A percentile compares a stretch with the other conserved stretches of the same genome.
These are phyloP conservation scores for Encarsia formosa DNA, from an alignment of 2,888 invertebrate genomes.

Conservation along the genomic window DNA sequence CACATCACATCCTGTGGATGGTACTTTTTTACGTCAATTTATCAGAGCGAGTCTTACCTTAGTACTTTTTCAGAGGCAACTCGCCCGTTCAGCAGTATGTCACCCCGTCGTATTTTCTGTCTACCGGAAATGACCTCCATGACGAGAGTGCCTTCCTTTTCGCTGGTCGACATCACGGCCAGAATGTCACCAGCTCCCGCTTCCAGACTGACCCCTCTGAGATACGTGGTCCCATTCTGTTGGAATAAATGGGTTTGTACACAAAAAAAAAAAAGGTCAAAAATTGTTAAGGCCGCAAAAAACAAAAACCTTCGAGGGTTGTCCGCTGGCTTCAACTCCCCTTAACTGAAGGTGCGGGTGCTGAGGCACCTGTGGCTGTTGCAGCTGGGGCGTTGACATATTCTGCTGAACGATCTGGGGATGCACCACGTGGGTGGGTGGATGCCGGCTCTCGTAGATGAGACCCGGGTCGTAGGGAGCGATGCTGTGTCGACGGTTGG, in stretches of 20 bases:
- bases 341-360: conserved; percentile 48
- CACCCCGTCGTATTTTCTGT: conserved; percentile 63
- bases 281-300: too few relatives aligned
- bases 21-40: too few relatives aligned
- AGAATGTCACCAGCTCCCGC: conserved; percentile 86
- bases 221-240: conserved; percentile 50
- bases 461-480: conserved; percentile 48
- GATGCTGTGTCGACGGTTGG: conserved; percentile 46
- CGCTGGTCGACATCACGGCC: conserved; percentile 85
- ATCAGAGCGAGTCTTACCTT: conserved; percentile 44
- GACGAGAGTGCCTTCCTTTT: conserved; percentile 80
- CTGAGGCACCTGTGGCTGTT: conserved; percentile 30
- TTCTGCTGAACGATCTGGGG: conserved; percentile 21
- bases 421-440: conserved; percentile 4
- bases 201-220: conserved; percentile 80
- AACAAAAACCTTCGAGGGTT: conserved; percentile 3
- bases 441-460: conserved; percentile 32
- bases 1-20: too few relatives aligned
- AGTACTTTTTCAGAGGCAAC: conserved; percentile 69
- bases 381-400: not conserved
- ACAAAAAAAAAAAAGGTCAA: too few relatives aligned
- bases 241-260: too few relatives aligned
- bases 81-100: conserved; percentile 83
- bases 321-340: conserved; percentile 41
- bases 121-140: conserved; percentile 80